A percentile compares a stretch with the other conserved stretches of the same genome.
Evolutionary conservation across 2,888 invertebrate species (phyloP).

Genomic region (Chrysina gloriosa): DNA sequence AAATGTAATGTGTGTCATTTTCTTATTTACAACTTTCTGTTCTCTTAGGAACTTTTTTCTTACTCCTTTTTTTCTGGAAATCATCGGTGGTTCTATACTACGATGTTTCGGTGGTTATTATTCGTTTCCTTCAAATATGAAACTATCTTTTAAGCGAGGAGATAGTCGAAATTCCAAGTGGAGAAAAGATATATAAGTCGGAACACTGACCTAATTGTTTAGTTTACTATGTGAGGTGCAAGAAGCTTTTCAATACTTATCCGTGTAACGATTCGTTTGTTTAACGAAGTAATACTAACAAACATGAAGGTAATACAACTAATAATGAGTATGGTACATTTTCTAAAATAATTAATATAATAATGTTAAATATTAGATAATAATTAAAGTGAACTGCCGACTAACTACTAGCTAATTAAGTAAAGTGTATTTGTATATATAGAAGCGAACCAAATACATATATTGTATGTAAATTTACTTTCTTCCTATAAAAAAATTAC

Average conservation of each 20-base stretch:
- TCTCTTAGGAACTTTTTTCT: not conserved
- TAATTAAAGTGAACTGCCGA: too few relatives aligned
- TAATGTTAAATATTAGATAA: too few relatives aligned
- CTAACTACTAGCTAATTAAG: too few relatives aligned
- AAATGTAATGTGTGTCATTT: not conserved
- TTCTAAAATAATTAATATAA: too few relatives aligned
- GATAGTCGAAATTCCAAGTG: slow-evolving; percentile 62
- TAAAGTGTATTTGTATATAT: too few relatives aligned
- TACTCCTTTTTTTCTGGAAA: slow-evolving; percentile 8
- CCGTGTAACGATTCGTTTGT: slow-evolving; percentile 3
- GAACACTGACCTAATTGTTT: slow-evolving; percentile 64
- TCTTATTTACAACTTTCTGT: slow-evolving; percentile 1
- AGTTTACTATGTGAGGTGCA: slow-evolving; percentile 57
- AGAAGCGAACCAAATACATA: too few relatives aligned
- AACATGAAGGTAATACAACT: slow-evolving; percentile 43
- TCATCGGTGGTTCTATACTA: not conserved
- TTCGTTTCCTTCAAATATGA: slow-evolving; percentile 25
- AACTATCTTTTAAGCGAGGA: slow-evolving; percentile 27
- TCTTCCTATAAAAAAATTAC: too few relatives aligned
- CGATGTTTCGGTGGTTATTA: slow-evolving; percentile 21
- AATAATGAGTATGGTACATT: too few relatives aligned
- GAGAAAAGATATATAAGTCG: slow-evolving; percentile 76
- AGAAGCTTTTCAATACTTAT: slow-evolving; percentile 16
- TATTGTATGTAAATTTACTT: too few relatives aligned
- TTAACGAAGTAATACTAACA: not conserved